phyloP scores from a whole-genome alignment of 2,113 vertebrate species.

The Tetrao urogallus region DNA sequence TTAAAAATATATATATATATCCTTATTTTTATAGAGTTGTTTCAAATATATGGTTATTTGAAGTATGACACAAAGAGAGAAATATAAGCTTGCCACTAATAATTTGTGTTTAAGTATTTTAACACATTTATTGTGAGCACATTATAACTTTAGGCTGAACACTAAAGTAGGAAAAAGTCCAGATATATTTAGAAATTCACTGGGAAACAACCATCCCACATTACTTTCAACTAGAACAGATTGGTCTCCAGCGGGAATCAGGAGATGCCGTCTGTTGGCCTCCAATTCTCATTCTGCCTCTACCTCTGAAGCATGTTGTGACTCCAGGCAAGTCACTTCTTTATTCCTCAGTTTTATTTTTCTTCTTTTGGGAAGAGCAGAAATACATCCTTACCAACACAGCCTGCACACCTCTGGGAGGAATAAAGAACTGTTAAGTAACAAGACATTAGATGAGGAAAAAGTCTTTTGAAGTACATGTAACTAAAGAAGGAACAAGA shows the following conservation, averaged over 20 bases:
- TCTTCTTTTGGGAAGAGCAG: not conserved
- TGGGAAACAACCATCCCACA: not conserved
- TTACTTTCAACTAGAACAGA: not conserved
- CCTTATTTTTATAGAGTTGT: not conserved
- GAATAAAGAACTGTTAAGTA: slow-evolving; percentile 23
- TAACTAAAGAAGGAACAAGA: slow-evolving; percentile 4
- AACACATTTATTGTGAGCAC: not conserved
- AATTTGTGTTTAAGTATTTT: not conserved
- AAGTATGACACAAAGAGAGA: not conserved
- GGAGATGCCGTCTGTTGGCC: not conserved
- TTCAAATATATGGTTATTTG: not conserved
- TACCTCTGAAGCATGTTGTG: not conserved
- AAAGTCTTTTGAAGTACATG: not conserved
- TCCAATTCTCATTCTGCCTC: not conserved
- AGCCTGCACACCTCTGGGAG: not conserved
- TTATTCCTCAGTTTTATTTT: not conserved
- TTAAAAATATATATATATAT: not conserved
- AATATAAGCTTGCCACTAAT: not conserved
- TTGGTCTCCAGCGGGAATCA: not conserved
- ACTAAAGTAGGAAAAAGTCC: not conserved
- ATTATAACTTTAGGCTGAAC: not conserved
- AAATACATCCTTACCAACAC: not conserved
- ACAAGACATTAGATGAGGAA: not conserved
- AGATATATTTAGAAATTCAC: slow-evolving; percentile 1
- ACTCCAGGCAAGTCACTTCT: not conserved